Evolutionary conservation across 2,888 invertebrate species (phyloP).

Genomic region (Ochropacha duplaris): DNA sequence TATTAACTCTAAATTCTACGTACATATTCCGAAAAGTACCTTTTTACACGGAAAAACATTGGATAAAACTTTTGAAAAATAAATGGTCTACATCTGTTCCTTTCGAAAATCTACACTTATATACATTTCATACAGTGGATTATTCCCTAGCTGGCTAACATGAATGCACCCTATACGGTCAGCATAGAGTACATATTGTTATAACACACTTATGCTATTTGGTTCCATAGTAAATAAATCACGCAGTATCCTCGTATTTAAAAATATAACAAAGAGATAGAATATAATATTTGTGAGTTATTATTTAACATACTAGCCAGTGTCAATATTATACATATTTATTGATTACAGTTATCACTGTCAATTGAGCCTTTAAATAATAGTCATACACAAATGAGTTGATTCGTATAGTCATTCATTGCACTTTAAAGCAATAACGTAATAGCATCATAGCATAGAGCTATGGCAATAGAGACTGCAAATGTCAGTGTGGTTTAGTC

Average conservation of each 20-base stretch:
- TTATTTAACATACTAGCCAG: not conserved
- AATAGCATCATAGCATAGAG: not conserved
- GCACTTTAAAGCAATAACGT: not conserved
- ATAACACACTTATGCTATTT: slow-evolving; percentile 27
- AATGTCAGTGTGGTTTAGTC: not conserved
- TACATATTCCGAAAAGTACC: slow-evolving; percentile 47
- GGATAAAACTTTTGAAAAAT: slow-evolving; percentile 37
- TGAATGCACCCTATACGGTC: slow-evolving; percentile 17
- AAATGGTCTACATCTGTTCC: slow-evolving; percentile 23
- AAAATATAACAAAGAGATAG: not conserved
- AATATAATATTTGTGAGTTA: not conserved
- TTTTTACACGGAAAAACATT: slow-evolving; percentile 18
- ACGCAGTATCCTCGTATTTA: slow-evolving; percentile 6
- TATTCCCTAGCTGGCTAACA: slow-evolving; percentile 25
- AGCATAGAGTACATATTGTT: slow-evolving; percentile 19
- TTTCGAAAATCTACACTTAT: slow-evolving; percentile 37
- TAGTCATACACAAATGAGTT: not conserved
- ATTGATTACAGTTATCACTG: not conserved
- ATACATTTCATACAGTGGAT: slow-evolving; percentile 10
- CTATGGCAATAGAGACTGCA: not conserved
- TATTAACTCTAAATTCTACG: slow-evolving; percentile 33
- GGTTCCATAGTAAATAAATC: slow-evolving; percentile 23
- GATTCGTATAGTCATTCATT: not conserved
- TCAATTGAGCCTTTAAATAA: not conserved
- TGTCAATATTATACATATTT: not conserved